Percentiles rank a stretch among this genome's conserved stretches.
Conservation (phyloP, 2,888 invertebrate genomes). For the Parnassius apollo region DNA sequence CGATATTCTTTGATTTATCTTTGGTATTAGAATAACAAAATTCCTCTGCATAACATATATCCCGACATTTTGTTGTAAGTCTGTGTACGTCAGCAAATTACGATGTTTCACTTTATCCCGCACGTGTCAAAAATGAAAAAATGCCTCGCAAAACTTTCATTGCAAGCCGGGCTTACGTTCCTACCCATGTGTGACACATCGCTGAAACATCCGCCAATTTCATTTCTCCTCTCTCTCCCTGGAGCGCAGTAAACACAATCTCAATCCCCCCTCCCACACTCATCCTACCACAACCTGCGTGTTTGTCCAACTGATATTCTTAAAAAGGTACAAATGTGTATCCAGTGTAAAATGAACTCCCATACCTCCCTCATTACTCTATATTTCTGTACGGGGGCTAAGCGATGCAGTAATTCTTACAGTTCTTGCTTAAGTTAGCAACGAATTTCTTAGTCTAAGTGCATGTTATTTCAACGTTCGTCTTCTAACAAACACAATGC, state of each 20-base stretch:
- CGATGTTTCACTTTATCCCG: slow-evolving; percentile 66
- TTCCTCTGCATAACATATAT: slow-evolving; percentile 3
- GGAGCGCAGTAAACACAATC: slow-evolving; percentile 74
- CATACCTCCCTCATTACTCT: slow-evolving; percentile 32
- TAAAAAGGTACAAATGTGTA: slow-evolving; percentile 52
- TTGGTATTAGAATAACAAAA: slow-evolving; percentile 8
- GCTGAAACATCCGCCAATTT: slow-evolving; percentile 77
- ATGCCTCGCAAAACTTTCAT: slow-evolving; percentile 59
- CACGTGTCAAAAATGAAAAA: slow-evolving; percentile 64
- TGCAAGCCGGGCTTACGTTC: slow-evolving; percentile 47
- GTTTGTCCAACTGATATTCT: slow-evolving; percentile 74
- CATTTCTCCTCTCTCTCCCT: slow-evolving; percentile 74
- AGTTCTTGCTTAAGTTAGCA: slow-evolving; percentile 48
- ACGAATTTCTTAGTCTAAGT: slow-evolving; percentile 49
- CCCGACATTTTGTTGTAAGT: slow-evolving; percentile 44
- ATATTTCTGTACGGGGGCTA: slow-evolving; percentile 32
- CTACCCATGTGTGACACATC: slow-evolving; percentile 71
- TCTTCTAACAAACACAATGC: slow-evolving; percentile 58
- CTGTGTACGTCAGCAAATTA: slow-evolving; percentile 50
- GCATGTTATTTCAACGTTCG: slow-evolving; percentile 49
- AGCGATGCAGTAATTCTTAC: slow-evolving; percentile 39
- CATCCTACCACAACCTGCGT: slow-evolving; percentile 31
- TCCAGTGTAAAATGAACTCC: slow-evolving; percentile 50
- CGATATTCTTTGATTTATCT: no score
- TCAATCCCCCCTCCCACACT: slow-evolving; percentile 42